Evolutionary conservation across 1,140 invertebrate species (phyloP), one percentile per base, ranked within the genome.

Genomic region (Hypothenemus hampei): DNA sequence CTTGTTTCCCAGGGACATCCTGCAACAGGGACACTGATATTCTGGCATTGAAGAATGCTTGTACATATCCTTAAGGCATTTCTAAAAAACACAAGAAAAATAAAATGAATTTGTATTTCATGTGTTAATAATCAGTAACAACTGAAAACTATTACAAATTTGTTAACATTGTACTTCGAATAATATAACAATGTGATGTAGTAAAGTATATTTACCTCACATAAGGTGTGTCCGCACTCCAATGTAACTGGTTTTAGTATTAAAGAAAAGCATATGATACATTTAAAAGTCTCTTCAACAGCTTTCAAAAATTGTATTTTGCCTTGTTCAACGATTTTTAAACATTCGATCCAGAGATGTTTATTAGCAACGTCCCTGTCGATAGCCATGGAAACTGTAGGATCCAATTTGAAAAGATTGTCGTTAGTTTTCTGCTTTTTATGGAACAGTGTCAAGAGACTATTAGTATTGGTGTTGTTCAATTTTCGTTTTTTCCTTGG

Each of bases 261-360:
- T 3, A 92, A 58, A 40, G 88, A 85, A 68, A 89, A 84, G 66
- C 90, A 93, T 60, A 87, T 90, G 29, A 87, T 83, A 66, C 90
- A 93, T 1, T 77, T 76, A 69, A 92, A 91, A 20, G 74, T 61
- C 65, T 84, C 79, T 57, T 81, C 77, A 2, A 89, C 77, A 61
- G 81, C 79, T 19, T 77, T 75, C 11, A 86, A 70, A 63, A 87
- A 87, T 58, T 77, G 75, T 68, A 73, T 61, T 75, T 82, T 69
- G 56, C 81, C 69, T 65, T 76, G 46, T 41, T 67, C 44, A 60
- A 75, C 45, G 61, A 66, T 18, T 59, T 65, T 41, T 69, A 66
- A 57, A 60, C 84, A 81, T 62, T 80, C 81, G 0, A 75, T 65
- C 88, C 87, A 90, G 1, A 86, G 66, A 68, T 87, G 87, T 47